Evolutionary conservation across 2,888 invertebrate genomes (phyloP), one percentile per base, ranked within the genome.

Genomic region (Xestia sexstrigata): DNA sequence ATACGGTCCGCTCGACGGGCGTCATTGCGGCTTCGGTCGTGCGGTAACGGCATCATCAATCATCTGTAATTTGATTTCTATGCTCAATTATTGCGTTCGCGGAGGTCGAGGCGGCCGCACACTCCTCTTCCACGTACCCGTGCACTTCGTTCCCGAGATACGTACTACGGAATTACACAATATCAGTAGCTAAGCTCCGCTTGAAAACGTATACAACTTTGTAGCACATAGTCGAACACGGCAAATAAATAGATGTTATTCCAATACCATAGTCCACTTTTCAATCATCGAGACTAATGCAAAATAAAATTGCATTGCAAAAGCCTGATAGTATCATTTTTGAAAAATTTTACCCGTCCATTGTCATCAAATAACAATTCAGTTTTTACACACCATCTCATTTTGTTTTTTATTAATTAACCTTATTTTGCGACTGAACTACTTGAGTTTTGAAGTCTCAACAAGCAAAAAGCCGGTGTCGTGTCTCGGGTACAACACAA

Each of bases 11-110:
- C 90, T 93, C 93, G 91, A 89, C 92, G 90, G 92, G 93, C 94
- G 94, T 94, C 95, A 94, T 94, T 95, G 96, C 94, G 93, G 95
- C 95, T 94, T 92, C 93, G 92, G 93, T 95, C 95, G 95, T 96
- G 95, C 95, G 86, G 93, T 96, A 96, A 96, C 96, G 96, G 96
- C 93, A 96, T 96, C 95, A 95, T 96, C 96, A 96, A 96, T 96
- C 96, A 95, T 96, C 95, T 94, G 94, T 96, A 96, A 96, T 96
- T 96, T 96, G 96, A 96, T 96, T 96, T 96, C 96, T 96, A 96
- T 96, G 95, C 95, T 96, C 96, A 96, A 96, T 96, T 96, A 96
- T 96, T 96, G 94, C 95, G 95, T 96, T 94, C 94, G 94, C 95
- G 93, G 95, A 95, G 96, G 95, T 96, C 96, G 95, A 90, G 89